Conservation (phyloP, 2,888 invertebrate species). For the Orthosia cruda region DNA sequence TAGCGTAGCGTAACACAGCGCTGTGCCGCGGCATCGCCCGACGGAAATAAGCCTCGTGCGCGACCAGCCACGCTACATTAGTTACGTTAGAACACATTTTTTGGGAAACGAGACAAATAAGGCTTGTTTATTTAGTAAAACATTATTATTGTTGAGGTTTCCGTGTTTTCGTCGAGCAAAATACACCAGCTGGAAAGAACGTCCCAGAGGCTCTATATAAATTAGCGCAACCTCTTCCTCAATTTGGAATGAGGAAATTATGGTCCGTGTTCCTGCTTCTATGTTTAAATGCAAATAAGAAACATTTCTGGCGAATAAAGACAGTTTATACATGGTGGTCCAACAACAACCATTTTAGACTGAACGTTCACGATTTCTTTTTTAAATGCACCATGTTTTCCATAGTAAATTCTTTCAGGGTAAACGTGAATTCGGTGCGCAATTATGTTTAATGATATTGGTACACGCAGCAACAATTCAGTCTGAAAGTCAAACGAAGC, state of each 20-base stretch:
- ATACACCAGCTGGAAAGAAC: slow-evolving; percentile 64
- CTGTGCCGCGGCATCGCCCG: slow-evolving; percentile 11
- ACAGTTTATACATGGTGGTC: not conserved
- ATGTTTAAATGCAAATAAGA: slow-evolving; percentile 29
- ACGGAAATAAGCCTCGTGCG: slow-evolving; percentile 59
- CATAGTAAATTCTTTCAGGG: not conserved
- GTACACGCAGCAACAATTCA: slow-evolving; percentile 49
- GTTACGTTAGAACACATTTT: slow-evolving; percentile 67
- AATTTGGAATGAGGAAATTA: slow-evolving; percentile 54
- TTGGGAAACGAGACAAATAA: slow-evolving; percentile 69
- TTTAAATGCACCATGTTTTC: not conserved
- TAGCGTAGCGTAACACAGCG: slow-evolving; percentile 35
- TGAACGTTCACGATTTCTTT: not conserved
- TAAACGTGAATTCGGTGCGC: not conserved
- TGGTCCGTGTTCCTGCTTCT: slow-evolving; percentile 20
- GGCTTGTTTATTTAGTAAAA: slow-evolving; percentile 70
- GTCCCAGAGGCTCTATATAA: slow-evolving; percentile 55
- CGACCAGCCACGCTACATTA: slow-evolving; percentile 72
- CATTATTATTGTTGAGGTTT: slow-evolving; percentile 64
- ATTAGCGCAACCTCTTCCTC: slow-evolving; percentile 58
- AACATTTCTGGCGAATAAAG: slow-evolving; percentile 1
- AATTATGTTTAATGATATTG: slow-evolving; percentile 20
- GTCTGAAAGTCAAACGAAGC: slow-evolving; percentile 67
- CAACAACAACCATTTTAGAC: not conserved
- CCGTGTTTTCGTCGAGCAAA: slow-evolving; percentile 58